A percentile compares a stretch with the other conserved stretches of the same genome.
Conservation (phyloP, 2,113 vertebrate genomes). For the Sceloporus undulatus region DNA sequence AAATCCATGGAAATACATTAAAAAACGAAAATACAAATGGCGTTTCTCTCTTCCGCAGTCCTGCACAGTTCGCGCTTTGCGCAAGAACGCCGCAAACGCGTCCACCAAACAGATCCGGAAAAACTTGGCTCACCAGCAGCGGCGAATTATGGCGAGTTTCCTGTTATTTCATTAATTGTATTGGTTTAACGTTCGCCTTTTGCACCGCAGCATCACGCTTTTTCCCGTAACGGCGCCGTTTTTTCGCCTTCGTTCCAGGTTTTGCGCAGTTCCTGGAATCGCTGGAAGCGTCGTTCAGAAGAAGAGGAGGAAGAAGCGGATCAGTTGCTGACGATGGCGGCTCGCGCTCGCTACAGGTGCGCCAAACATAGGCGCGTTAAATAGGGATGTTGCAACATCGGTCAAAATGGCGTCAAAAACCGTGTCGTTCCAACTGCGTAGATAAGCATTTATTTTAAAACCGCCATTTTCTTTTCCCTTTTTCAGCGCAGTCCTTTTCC, state of each 20-base stretch:
- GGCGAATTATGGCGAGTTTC: conserved; percentile 67
- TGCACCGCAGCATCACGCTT: too few relatives aligned
- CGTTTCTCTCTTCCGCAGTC: conserved; percentile 68
- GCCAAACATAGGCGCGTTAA: too few relatives aligned
- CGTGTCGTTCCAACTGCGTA: too few relatives aligned
- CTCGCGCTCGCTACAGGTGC: conserved; percentile 81
- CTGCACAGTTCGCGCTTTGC: conserved; percentile 78
- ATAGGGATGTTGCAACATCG: too few relatives aligned
- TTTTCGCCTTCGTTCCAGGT: conserved; percentile 73
- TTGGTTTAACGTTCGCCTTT: too few relatives aligned
- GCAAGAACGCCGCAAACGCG: conserved; percentile 68
- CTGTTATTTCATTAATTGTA: background rate
- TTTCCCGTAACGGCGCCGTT: too few relatives aligned
- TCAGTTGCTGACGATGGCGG: conserved; percentile 65
- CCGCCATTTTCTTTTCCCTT: background rate
- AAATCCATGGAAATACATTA: too few relatives aligned
- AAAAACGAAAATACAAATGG: too few relatives aligned
- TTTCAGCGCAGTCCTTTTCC: conserved; percentile 58
- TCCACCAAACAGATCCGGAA: conserved; percentile 77
- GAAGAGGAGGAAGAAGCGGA: conserved; percentile 81
- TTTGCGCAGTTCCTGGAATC: conserved; percentile 79
- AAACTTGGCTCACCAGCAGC: conserved; percentile 81
- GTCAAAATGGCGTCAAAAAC: too few relatives aligned
- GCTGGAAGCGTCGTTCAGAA: conserved; percentile 83
- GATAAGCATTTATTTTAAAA: too few relatives aligned